Percentiles rank a stretch among this genome's conserved stretches.
These are phyloP conservation scores for Charadrius vociferus DNA, from an alignment of 2,113 vertebrate genomes.

Conservation along the genomic window DNA sequence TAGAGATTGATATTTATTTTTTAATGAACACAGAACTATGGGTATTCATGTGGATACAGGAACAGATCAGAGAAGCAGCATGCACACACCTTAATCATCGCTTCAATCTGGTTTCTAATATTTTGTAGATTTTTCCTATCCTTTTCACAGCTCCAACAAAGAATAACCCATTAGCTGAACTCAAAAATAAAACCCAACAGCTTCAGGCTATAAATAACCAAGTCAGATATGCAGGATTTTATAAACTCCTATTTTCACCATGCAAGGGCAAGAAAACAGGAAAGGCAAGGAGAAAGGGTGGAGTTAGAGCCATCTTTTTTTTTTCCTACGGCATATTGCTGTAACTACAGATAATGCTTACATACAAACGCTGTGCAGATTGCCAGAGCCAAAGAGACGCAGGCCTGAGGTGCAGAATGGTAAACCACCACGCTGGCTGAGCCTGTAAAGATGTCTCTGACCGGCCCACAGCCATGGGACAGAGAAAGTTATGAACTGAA, in stretches of 20 bases:
- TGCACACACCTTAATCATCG: background rate
- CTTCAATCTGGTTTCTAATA: background rate
- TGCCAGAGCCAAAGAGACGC: background rate
- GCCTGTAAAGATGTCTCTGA: background rate
- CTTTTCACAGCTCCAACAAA: background rate
- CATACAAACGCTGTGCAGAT: background rate
- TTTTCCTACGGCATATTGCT: background rate
- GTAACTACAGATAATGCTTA: background rate
- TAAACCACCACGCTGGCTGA: background rate
- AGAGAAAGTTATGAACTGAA: background rate
- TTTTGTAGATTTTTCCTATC: background rate
- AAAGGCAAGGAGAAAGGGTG: background rate
- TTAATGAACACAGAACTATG: background rate
- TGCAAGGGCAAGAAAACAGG: background rate
- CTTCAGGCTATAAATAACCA: constrained; percentile 31
- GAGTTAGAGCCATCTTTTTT: background rate
- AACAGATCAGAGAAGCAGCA: background rate
- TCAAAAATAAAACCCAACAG: constrained; percentile 29
- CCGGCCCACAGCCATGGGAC: background rate
- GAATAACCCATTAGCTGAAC: constrained; percentile 5
- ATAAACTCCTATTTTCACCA: background rate
- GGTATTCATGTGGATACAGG: background rate
- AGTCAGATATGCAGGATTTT: background rate
- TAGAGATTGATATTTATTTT: background rate
- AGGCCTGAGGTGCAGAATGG: background rate